Percentiles rank a stretch among this genome's conserved stretches.
Evolutionary conservation across 2,113 vertebrate species (phyloP).

Genomic region (Chascanopsetta lugubris): DNA sequence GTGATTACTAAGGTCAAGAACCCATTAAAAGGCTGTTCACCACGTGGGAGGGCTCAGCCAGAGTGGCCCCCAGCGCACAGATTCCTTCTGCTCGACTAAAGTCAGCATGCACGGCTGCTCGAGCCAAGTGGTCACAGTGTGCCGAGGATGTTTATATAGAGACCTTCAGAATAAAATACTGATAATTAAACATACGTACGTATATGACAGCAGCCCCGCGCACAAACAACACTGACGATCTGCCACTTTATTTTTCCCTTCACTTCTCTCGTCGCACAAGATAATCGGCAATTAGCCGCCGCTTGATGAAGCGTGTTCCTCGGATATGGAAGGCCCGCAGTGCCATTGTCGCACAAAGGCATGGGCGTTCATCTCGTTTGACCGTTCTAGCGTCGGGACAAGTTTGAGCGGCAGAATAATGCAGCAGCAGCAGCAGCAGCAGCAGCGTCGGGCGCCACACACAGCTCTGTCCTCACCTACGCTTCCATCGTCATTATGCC

Average conservation of each 20-base stretch:
- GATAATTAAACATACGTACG: background rate
- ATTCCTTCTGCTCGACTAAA: conserved; percentile 37
- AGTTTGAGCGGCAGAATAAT: conserved; percentile 21
- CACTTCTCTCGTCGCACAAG: conserved; percentile 11
- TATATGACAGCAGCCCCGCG: background rate
- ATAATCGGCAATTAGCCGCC: conserved; percentile 41
- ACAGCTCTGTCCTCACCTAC: conserved; percentile 35
- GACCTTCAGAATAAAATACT: background rate
- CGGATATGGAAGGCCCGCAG: conserved; percentile 18
- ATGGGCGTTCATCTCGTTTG: conserved; percentile 19
- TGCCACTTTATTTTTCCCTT: conserved; percentile 19
- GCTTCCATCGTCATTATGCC: conserved; percentile 62
- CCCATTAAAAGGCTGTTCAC: conserved; percentile 55
- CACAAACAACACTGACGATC: background rate
- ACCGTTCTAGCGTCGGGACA: conserved; percentile 16
- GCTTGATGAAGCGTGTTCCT: conserved; percentile 22
- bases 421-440: no score
- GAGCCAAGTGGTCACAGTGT: conserved; percentile 6
- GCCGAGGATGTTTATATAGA: background rate
- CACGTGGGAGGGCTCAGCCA: conserved; percentile 25
- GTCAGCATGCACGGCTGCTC: conserved; percentile 25
- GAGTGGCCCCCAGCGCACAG: conserved; percentile 24
- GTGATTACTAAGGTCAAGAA: conserved; percentile 65
- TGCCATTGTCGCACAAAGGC: conserved; percentile 11
- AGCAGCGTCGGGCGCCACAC: conserved; percentile 10